A percentile compares a stretch with the other conserved stretches of the same genome.
phyloP scores from a whole-genome alignment of 2,113 vertebrate species.

The Philantomba maxwellii region DNA sequence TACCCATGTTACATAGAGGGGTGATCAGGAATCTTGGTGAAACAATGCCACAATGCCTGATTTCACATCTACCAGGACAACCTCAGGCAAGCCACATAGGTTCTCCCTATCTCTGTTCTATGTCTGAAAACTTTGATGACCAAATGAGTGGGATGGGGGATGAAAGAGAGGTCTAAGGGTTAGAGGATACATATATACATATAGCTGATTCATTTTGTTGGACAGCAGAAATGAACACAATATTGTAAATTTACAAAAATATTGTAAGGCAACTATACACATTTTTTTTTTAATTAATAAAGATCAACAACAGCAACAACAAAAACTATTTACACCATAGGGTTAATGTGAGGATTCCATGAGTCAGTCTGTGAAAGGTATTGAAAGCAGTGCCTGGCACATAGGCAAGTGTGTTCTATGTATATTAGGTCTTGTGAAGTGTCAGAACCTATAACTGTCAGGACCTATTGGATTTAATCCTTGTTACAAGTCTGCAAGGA shows the following conservation, averaged over 20 bases:
- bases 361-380: background rate
- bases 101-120: background rate
- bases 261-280: background rate
- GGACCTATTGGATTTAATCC: background rate
- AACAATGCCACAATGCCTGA: fast-evolving
- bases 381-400: background rate
- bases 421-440: background rate
- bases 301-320: background rate
- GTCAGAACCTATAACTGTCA: background rate
- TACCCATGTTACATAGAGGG: background rate
- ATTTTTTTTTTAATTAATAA: background rate
- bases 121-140: background rate
- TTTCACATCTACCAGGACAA: no score
- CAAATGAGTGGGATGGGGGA: background rate
- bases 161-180: background rate
- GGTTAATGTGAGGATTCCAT: background rate
- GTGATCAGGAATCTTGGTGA: fast-evolving
- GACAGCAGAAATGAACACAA: background rate
- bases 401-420: background rate
- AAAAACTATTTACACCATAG: background rate
- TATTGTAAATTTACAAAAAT: background rate
- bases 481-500: background rate
- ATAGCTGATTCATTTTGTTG: background rate
- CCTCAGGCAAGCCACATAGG: background rate
- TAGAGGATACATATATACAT: background rate